Evolutionary conservation across 2,888 invertebrate genomes (phyloP), one percentile per base, ranked within the genome.

Genomic region (Drosophila greeni): DNA sequence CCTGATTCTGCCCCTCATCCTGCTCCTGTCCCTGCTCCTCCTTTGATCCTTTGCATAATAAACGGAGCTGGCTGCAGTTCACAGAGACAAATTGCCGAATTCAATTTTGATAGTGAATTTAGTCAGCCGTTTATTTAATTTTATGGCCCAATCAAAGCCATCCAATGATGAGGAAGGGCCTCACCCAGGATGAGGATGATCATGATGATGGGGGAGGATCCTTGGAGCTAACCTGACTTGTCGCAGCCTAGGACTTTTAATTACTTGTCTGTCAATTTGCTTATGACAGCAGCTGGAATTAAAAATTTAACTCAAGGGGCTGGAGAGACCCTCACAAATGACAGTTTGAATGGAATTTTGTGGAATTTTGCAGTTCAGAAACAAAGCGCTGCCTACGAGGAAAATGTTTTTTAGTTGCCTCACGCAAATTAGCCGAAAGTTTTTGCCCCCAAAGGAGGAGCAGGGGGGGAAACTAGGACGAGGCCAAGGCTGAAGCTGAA

Each of bases 31-130:
- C 16, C n/a, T 12, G 18, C 37, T 14, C 16, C 18, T 26, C 29
- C 16, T 18, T 31, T 16, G 33, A 40, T 40, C 74, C 76, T 72
- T 74, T 75, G 73, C 74, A 78, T 80, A 82, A 82, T 75, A 79
- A 71, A 76, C 76, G 51, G 59, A 48, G 64, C 64, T 47, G 64
- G 52, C 45, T 47, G 45, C 45, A 75, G 69, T 66, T 64, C 69
- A 74, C 71, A 74, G 80, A 80, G 40, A 80, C 84, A 80, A 80
- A 83, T 80, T 80, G 74, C 71, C 82, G 76, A 81, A 81, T 83
- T 81, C 74, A 83, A 81, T 83, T 83, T 80, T 78, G 75, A 80
- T 81, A 81, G 84, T 81, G 72, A 82, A 78, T 83, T 81, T 76
- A 70, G 70, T 56, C 79, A 68, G 69, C 62, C 80, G 65, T 83